Evolutionary conservation across 1,140 invertebrate species (phyloP), one percentile per base, ranked within the genome.

Genomic region (Paraescarpia echinospica): DNA sequence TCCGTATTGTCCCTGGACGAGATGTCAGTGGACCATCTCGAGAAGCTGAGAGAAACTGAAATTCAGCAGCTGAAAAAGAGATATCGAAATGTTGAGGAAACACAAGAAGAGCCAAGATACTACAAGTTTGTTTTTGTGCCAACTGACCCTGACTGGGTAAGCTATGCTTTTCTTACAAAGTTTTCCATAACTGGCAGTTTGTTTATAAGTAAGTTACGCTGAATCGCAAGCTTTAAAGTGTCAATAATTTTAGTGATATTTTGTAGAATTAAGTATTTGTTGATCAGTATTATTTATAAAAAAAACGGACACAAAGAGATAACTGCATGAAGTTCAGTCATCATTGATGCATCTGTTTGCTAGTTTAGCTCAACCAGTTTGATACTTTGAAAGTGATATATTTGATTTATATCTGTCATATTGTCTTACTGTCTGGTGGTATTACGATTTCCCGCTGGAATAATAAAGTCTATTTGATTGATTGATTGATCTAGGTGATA

Each of bases 121-220:
- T 94, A 93, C 92, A 92, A 93, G 33, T 92, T 95, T 34, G 91
- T 91, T 34, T 95, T 95, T 90, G 34, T 89, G 33, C 94, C 95
- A 93, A 77, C 94, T n/a, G 95, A 95, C 94, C 95, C 95, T 34
- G 95, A 95, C 91, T 95, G 95, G 95, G 95, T 95, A 93, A 77
- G 93, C 51, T 41, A 14, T 88, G 91, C 34, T 48, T 35, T 41
- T 27, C 22, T 92, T 41, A 18, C 48, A 41, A 12, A 92, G 8
- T 59, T 92, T 48, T 34, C 59, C 18, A 48, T 48, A 14, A 92
- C 9, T 14, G 9, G 88, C 33, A n/a, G 27, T 77, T 77, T 22
- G 9, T 77, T 41, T 41, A 77, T 27, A 12, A 77, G 27, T 18
- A 77, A 0, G 59, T 77, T 27, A 77, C 22, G 59, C 48, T 51